Base-by-base conservation (phyloP, 1,140 invertebrate genomes). In the Caenorhabditis remanei region DNA sequence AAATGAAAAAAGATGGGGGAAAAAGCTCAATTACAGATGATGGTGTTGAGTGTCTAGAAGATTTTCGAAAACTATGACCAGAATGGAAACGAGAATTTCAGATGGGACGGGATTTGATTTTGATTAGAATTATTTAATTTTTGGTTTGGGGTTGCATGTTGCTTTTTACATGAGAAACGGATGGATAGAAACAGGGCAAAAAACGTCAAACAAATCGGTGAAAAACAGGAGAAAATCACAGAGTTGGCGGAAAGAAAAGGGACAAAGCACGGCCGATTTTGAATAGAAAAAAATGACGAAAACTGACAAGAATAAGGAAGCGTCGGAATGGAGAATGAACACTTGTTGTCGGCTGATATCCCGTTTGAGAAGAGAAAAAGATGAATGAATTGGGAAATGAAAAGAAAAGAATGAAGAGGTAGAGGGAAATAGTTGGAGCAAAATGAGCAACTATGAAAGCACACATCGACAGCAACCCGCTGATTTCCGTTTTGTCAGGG, bases 391-490 rank as follows among this genome's bases (percentile, higher is more conserved):
- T 24, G 19, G 16, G 48, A 53, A 41, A 21, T 32, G 41, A 43
- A 79, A 56, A 83, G n/a, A 48, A 55, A 82, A 21, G n/a, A 16
- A 32, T 7, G 48, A 13, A 83, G 79, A 55, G 24, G 24, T 32
- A 55, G 48, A 83, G 40, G 14, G 4, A 43, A 43, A 61, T 3
- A 58, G 19, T 41, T 19, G n/a, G 21, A 55, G n/a, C 40, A 58
- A 16, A 58, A 61, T 5, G 21, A 84, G 41, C 55, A 61, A 50
- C 84, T 85, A 83, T 50, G 82, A 84, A 40, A 85, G 63, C 21
- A 82, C 53, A 85, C 89, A 89, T 50, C 83, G 56, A 67, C 89
- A 89, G 82, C 89, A 89, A 50, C 86, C 53, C 40, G 89, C 85
- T 32, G 75, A 79, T 85, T 89, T 89, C 53, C 86, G 87, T 83